Conservation (phyloP, 2,888 invertebrate genomes). For the Ophioninae sp. region DNA sequence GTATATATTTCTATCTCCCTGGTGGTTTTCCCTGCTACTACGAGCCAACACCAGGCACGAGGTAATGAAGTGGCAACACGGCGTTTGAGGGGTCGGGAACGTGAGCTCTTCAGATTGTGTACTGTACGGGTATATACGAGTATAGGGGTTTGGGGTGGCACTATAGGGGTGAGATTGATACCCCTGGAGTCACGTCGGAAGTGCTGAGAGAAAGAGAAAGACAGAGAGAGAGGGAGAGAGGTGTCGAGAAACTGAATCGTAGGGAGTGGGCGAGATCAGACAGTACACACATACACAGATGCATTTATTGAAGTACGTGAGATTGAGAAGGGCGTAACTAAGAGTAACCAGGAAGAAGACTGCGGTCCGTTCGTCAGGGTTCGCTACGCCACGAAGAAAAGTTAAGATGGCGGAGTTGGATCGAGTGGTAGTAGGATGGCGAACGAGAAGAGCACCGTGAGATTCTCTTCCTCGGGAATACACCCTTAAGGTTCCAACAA, state of each 20-base stretch:
- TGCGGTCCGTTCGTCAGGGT: neutral
- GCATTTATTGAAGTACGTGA: neutral
- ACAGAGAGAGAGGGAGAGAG: slow-evolving; percentile 54
- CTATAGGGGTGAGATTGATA: slow-evolving; percentile 77
- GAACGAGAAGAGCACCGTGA: slow-evolving; percentile 9
- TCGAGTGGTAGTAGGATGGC: slow-evolving; percentile 12
- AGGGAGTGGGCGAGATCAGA: slow-evolving; percentile 51
- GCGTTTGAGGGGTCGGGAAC: slow-evolving; percentile 71
- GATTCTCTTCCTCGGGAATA: slow-evolving; percentile 30
- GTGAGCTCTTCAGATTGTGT: slow-evolving; percentile 41
- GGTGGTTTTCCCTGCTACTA: slow-evolving; percentile 30
- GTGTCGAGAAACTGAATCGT: slow-evolving; percentile 77
- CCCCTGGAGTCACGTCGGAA: slow-evolving; percentile 75
- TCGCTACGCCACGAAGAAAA: neutral
- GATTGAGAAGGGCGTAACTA: neutral
- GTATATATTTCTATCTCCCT: slow-evolving; percentile 36
- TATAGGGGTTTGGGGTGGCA: slow-evolving; percentile 39
- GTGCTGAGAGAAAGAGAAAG: slow-evolving; percentile 55
- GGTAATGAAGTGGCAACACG: slow-evolving; percentile 80
- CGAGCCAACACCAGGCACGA: slow-evolving; percentile 64
- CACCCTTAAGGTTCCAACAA: neutral
- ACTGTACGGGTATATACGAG: neutral
- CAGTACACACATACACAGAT: neutral
- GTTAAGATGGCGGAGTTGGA: slow-evolving; percentile 47
- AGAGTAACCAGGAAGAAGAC: neutral